These are phyloP conservation scores for Raja brachyura DNA, from an alignment of 2,113 vertebrate species.

Conservation along the genomic window DNA sequence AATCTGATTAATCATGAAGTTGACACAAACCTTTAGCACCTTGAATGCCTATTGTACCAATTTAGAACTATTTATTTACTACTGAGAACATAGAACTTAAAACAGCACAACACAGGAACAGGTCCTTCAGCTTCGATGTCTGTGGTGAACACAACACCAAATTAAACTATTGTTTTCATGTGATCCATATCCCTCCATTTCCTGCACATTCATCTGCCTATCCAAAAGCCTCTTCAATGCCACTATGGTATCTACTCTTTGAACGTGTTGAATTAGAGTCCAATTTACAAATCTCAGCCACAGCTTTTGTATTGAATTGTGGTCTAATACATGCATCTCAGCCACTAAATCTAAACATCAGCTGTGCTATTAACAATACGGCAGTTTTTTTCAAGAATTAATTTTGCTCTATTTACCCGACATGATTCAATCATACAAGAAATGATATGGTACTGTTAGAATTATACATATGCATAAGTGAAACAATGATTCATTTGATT, in stretches of 20 bases:
- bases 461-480: neutral
- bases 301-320: neutral
- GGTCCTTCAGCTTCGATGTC: too few species aligned
- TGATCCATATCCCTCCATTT: too few species aligned
- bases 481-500: neutral
- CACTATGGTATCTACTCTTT: neutral
- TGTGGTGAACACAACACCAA: too few species aligned
- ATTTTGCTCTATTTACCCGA: neutral
- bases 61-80: conserved; percentile 12
- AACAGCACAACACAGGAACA: too few species aligned
- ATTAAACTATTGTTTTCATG: too few species aligned
- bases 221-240: too few species aligned
- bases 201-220: too few species aligned
- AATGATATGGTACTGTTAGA: neutral
- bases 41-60: neutral
- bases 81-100: too few species aligned
- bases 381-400: neutral
- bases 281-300: neutral
- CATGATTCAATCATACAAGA: neutral
- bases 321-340: neutral
- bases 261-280: neutral
- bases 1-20: neutral
- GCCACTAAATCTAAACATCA: neutral
- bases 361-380: neutral
- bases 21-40: neutral